Evolutionary conservation across 2,113 vertebrate genomes (phyloP), one percentile per base, ranked within the genome.

Genomic region (Charadrius vociferus): DNA sequence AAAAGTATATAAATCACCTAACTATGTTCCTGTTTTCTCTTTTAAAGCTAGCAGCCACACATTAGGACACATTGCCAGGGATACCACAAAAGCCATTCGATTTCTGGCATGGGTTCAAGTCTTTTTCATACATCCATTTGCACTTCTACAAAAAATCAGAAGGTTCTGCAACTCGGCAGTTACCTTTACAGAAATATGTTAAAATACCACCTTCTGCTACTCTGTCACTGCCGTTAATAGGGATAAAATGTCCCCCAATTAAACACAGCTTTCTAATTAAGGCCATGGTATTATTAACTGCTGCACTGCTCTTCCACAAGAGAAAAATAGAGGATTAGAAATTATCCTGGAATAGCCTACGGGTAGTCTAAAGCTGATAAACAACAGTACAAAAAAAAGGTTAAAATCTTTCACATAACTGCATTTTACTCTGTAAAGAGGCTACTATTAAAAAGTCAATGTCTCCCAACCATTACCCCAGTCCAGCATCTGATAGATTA

Each of bases 251-350:
- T 88, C 71, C 58, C 56, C 45, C 72, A 93, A 87, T 91, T 96
- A 96, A 97, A 88, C 36, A 80, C 13, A 79, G 75, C 20, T 78
- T 96, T 95, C 86, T 93, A 96, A 96, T 96, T 95, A 97, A 90
- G 81, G 81, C 23, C 77, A 68, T 1, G 10, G 32, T 80, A 89
- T 86, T 97, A 94, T 83, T 95, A 96, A 93, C 49, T 90, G 79
- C 63, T n/a, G 58, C 61, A 84, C 43, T 88, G 81, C 71, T 93
- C 17, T 91, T 93, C 72, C 84, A 83, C 34, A 77, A 68, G 67
- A 91, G 52, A 86, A 94, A 79, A 89, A 74, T 0, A 94, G 45
- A 90, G 65, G 88, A 95, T 96, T 96, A 92, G 82, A 96, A 95
- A 89, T 90, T 62, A 81, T 77, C 68, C 47, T 61, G n/a, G 26